Evolutionary conservation across 2,113 vertebrate genomes (phyloP).

Genomic region (Sorex araneus): DNA sequence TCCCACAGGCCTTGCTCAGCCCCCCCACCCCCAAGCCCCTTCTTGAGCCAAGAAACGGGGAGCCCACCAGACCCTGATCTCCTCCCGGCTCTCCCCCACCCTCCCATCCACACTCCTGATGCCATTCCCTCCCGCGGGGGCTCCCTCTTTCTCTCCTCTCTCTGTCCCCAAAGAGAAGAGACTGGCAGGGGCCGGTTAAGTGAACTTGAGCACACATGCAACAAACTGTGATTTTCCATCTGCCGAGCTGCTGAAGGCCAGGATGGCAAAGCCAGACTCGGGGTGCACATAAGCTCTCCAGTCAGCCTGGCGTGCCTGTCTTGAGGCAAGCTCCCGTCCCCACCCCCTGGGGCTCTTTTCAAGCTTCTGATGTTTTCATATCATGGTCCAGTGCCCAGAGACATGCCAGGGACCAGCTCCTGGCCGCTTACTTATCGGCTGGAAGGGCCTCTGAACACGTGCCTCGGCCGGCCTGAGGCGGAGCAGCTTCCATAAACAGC

Average conservation of each 20-base stretch:
- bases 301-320: conserved; percentile 60
- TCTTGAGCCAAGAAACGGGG: no score
- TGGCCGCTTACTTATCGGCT: not conserved
- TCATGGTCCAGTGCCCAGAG: conserved; percentile 67
- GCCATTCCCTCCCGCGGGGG: no score
- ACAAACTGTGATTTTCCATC: conserved; percentile 77
- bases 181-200: conserved; percentile 74
- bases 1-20: not conserved
- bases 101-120: not conserved
- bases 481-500: conserved; percentile 21
- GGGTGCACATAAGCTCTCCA: not conserved
- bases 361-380: conserved; percentile 3
- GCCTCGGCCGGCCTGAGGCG: not conserved
- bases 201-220: conserved; percentile 75
- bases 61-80: no score
- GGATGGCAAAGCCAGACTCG: conserved; percentile 67
- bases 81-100: not conserved
- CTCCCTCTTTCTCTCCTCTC: conserved; percentile 38
- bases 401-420: conserved; percentile 52
- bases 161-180: conserved; percentile 26
- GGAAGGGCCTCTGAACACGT: not conserved
- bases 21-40: no score
- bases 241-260: conserved; percentile 76
- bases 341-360: not conserved
- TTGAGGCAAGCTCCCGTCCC: conserved; percentile 16